phyloP scores from a whole-genome alignment of 2,888 invertebrate species.

The Melieria omissa region DNA sequence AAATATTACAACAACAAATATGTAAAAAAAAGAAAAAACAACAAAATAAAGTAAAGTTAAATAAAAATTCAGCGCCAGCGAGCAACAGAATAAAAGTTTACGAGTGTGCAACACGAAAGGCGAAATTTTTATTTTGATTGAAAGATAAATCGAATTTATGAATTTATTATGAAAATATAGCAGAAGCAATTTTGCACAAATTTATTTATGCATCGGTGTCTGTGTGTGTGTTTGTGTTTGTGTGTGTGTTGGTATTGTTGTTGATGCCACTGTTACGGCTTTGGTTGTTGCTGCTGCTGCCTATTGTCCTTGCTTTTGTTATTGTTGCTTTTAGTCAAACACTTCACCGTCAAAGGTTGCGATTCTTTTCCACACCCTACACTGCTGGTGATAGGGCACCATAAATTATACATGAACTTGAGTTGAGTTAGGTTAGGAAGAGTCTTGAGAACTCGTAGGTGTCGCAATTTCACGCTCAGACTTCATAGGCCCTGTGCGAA shows the following conservation, averaged over 20 bases:
- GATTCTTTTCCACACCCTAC: too few relatives aligned
- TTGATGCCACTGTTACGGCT: background rate
- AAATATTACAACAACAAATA: background rate
- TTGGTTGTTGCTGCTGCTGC: background rate
- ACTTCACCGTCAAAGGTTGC: too few relatives aligned
- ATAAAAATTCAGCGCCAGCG: background rate
- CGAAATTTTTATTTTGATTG: slow-evolving; percentile 57
- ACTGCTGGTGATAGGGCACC: too few relatives aligned
- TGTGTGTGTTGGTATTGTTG: slow-evolving; percentile 5
- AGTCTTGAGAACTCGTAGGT: too few relatives aligned
- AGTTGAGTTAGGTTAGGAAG: too few relatives aligned
- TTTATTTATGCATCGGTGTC: slow-evolving; percentile 30
- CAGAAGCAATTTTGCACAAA: slow-evolving; percentile 47
- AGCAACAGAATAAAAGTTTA: too few relatives aligned
- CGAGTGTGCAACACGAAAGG: slow-evolving; percentile 20
- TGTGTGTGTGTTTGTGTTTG: background rate
- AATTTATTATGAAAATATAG: slow-evolving; percentile 59
- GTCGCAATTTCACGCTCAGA: too few relatives aligned
- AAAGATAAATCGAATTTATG: slow-evolving; percentile 63
- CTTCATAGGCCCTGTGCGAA: too few relatives aligned
- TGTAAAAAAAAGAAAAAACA: background rate
- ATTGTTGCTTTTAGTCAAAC: too few relatives aligned
- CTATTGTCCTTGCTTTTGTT: slow-evolving; percentile 1
- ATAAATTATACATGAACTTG: too few relatives aligned
- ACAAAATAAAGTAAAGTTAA: slow-evolving; percentile 9